These are phyloP conservation scores for Enteromius paludinosus DNA, from an alignment of 2,797 vertebrate species.

Conservation along the genomic window DNA sequence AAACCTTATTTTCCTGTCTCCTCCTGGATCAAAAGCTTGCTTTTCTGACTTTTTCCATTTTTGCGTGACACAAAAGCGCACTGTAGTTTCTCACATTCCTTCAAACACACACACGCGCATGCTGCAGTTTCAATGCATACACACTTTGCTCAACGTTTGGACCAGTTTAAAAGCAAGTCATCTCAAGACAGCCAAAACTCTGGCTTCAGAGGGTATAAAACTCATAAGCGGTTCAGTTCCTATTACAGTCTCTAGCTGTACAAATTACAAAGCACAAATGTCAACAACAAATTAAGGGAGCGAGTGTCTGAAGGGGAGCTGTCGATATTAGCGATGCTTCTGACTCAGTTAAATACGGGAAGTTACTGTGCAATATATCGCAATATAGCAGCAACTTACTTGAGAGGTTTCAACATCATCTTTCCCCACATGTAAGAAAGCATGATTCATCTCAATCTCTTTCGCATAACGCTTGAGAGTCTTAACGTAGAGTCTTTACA, in stretches of 20 bases:
- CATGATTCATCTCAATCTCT: conserved; percentile 72
- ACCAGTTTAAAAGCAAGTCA: conserved; percentile 16
- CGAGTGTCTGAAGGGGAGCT: background rate
- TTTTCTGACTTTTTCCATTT: conserved; percentile 20
- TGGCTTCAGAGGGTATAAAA: background rate
- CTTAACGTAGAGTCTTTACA: conserved; percentile 64
- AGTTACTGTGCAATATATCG: conserved; percentile 50
- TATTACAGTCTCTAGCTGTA: background rate
- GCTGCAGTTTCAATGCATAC: background rate
- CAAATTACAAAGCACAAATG: background rate
- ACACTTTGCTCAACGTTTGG: background rate
- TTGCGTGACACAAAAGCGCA: conserved; percentile 6
- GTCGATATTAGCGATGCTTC: conserved; percentile 36
- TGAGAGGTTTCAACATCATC: conserved; percentile 47
- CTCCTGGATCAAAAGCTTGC: conserved; percentile 9
- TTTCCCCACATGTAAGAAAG: conserved; percentile 66
- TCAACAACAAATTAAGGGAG: conserved; percentile 6
- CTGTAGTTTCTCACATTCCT: background rate
- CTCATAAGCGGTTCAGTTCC: background rate
- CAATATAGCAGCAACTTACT: conserved; percentile 42
- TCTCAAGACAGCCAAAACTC: conserved; percentile 6
- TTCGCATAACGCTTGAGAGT: conserved; percentile 51
- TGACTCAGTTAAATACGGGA: conserved; percentile 60
- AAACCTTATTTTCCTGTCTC: conserved; percentile 22
- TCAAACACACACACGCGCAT: background rate